Percentiles rank a stretch among this genome's conserved stretches.
Evolutionary conservation across 2,888 invertebrate genomes (phyloP).

Genomic region (Orgyia antiqua): DNA sequence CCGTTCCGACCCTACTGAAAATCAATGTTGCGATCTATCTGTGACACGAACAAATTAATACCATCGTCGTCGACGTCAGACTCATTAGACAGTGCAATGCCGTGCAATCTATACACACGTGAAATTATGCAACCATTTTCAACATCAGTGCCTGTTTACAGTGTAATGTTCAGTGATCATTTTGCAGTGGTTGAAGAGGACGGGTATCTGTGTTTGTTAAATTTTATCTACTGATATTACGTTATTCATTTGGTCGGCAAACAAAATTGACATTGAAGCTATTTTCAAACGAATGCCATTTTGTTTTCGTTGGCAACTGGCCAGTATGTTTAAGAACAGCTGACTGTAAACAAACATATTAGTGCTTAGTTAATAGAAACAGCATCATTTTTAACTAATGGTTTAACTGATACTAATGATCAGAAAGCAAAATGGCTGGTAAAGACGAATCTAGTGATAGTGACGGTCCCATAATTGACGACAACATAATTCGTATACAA

Average conservation of each 20-base stretch:
- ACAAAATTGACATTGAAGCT: conserved; percentile 75
- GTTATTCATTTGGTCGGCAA: conserved; percentile 50
- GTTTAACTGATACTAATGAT: too few relatives aligned
- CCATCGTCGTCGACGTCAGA: conserved; percentile 38
- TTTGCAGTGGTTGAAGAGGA: conserved; percentile 51
- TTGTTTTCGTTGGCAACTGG: conserved; percentile 56
- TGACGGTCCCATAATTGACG: conserved; percentile 66
- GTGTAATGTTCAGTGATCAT: conserved; percentile 55
- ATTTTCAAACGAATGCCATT: conserved; percentile 65
- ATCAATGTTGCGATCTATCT: conserved; percentile 23
- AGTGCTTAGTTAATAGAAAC: conserved; percentile 35
- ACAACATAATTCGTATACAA: conserved; percentile 80
- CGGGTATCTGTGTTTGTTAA: conserved; percentile 18
- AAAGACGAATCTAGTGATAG: conserved; percentile 57
- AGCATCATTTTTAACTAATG: too few relatives aligned
- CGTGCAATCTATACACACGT: conserved; percentile 50
- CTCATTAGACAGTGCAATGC: conserved; percentile 57
- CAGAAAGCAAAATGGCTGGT: conserved; percentile 44
- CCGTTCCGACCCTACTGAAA: conserved; percentile 24
- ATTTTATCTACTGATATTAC: conserved; percentile 18
- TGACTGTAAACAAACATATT: conserved; percentile 75
- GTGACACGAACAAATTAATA: conserved; percentile 39
- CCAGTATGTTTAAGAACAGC: conserved; percentile 62
- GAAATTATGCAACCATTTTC: conserved; percentile 61
- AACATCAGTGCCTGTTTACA: conserved; percentile 46